Conservation (phyloP, 2,797 vertebrate species). For the Alca torda region DNA sequence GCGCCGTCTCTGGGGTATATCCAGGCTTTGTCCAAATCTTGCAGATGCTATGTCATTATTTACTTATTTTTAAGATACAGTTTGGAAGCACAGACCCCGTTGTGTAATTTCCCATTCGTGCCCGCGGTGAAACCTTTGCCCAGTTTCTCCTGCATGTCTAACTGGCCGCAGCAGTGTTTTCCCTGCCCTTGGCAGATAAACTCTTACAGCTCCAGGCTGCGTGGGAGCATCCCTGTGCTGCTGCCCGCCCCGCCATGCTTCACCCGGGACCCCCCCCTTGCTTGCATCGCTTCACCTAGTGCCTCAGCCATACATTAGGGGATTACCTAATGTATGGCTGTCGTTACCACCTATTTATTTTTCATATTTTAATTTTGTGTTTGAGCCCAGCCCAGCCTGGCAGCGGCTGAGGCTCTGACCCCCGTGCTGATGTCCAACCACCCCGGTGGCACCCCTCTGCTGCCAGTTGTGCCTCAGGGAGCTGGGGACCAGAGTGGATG, state of each 20-base stretch:
- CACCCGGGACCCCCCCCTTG: neutral
- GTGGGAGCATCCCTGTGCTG: neutral
- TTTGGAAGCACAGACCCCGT: neutral
- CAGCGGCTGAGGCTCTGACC: neutral
- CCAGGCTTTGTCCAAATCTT: neutral
- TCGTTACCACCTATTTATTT: fast-evolving
- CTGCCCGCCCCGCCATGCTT: fast-evolving
- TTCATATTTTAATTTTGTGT: fast-evolving
- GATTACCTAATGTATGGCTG: too few relatives aligned
- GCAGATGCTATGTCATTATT: neutral
- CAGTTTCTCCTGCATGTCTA: neutral
- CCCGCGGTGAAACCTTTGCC: neutral
- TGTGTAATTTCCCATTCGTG: neutral
- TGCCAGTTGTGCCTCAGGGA: fast-evolving
- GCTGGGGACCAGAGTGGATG: fast-evolving
- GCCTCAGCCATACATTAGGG: fast-evolving
- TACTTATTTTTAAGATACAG: neutral
- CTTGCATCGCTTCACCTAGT: fast-evolving
- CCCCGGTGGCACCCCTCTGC: neutral
- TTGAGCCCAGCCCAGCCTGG: fast-evolving
- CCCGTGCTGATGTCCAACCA: fast-evolving
- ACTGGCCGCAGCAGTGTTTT: neutral
- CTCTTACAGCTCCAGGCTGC: neutral
- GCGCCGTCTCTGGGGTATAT: neutral
- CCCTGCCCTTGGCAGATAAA: neutral